Evolutionary conservation across 2,888 invertebrate genomes (phyloP).

Genomic region (Diarsia mendica): DNA sequence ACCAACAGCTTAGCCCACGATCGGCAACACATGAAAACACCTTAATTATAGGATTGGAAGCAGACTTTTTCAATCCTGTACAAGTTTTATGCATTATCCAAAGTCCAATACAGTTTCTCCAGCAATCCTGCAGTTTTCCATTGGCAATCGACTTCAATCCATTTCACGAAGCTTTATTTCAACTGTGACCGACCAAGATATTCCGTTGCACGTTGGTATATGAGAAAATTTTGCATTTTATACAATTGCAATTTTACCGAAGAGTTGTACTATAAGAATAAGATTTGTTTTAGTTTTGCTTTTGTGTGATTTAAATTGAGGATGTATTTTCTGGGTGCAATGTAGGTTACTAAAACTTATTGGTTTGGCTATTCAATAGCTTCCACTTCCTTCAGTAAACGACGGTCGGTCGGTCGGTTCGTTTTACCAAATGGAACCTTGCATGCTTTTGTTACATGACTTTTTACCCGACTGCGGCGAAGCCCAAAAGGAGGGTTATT

Average conservation of each 20-base stretch:
- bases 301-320: slow-evolving; percentile 9
- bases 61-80: not conserved
- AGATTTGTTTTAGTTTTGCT: slow-evolving; percentile 38
- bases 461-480: too few species aligned
- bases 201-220: slow-evolving; percentile 29
- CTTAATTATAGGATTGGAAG: not conserved
- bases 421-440: too few species aligned
- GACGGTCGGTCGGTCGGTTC: too few species aligned
- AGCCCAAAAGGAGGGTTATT: too few species aligned
- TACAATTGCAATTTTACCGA: slow-evolving; percentile 47
- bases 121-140: slow-evolving; percentile 22
- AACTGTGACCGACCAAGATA: slow-evolving; percentile 56
- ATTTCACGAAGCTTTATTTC: slow-evolving; percentile 54
- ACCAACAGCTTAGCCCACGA: not conserved
- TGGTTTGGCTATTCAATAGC: not conserved
- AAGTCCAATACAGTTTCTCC: slow-evolving; percentile 5
- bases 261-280: slow-evolving; percentile 45
- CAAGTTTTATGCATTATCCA: not conserved
- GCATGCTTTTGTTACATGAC: too few species aligned
- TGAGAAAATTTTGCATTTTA: slow-evolving; percentile 58
- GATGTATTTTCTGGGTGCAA: not conserved
- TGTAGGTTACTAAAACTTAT: not conserved
- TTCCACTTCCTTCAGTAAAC: too few species aligned
- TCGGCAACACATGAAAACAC: not conserved
- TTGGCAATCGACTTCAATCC: slow-evolving; percentile 43